phyloP scores from a whole-genome alignment of 1,140 invertebrate genomes.

The Drosophila sturtevanti region DNA sequence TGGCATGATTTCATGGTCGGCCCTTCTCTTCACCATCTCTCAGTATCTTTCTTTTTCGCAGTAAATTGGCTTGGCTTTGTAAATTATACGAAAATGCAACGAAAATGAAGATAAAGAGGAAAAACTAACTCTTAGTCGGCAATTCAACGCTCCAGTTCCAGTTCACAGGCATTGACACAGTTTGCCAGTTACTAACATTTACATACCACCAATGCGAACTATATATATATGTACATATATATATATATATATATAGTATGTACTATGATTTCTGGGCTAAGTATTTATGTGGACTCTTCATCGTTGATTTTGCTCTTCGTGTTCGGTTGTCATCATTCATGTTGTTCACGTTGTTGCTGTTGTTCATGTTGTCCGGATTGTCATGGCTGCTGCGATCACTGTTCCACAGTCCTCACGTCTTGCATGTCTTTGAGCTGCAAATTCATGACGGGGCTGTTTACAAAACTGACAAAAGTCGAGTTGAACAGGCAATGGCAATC shows the following conservation, averaged over 20 bases:
- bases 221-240: neutral
- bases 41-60: conserved; percentile 45
- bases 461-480: conserved; percentile 33
- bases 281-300: neutral
- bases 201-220: neutral
- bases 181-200: conserved; percentile 39
- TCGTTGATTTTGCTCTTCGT: conserved; percentile 23
- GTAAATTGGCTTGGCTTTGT: conserved; percentile 49
- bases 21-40: neutral
- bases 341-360: conserved; percentile 14
- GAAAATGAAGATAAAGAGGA: conserved; percentile 21
- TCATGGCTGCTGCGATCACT: conserved; percentile 19
- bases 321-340: conserved; percentile 25
- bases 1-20: conserved; percentile 49
- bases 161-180: conserved; percentile 82
- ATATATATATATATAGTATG: neutral
- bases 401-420: conserved; percentile 39
- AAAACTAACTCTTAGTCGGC: conserved; percentile 58
- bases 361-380: conserved; percentile 22
- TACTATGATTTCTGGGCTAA: conserved; percentile 19
- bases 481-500: neutral
- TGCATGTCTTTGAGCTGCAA: conserved; percentile 59
- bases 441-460: conserved; percentile 19
- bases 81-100: conserved; percentile 64
- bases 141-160: conserved; percentile 75